Base-by-base conservation (phyloP, 1,140 invertebrate genomes). In the Drosophila trapezifrons region DNA sequence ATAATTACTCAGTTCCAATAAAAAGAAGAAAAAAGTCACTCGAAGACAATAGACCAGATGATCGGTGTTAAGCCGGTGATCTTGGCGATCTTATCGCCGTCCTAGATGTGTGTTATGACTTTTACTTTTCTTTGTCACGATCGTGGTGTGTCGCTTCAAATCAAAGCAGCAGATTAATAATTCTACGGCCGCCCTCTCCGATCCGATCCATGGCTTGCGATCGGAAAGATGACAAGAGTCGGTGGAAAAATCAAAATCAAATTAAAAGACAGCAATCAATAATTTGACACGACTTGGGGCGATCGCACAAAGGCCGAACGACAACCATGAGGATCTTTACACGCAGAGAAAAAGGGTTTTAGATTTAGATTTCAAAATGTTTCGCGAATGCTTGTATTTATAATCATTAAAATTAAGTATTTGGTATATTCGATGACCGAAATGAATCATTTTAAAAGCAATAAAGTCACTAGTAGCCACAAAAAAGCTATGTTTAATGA, bases 101-200 rank as follows among this genome's bases (percentile, higher is more conserved):
- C 57, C 64, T 69, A 60, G 66, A 52, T 71, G 72, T 84, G 76
- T 89, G 84, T 84, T 87, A 75, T 89, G 84, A 89, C 84, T 89
- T 84, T 89, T 89, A 89, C 84, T 89, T 89, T 89, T 89, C 80
- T 89, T 85, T 83, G 76, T 78, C 65, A 67, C 73, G 74, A 77
- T 77, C 74, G 35, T 40, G 55, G 58, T 49, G 78, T 75, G 82
- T 75, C 76, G 84, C 80, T 52, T 59, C 73, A 72, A 84, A 78
- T 90, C 85, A 89, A 89, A 89, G 85, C 65, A 90, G 78, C 77
- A 78, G 79, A 72, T 72, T 72, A 72, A 72, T 72, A 72, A 72
- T 72, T 58, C 67, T 60, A 27, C 35, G 15, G 35, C 37, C 65
- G 51, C n/a, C 29, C 20, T 60, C 35, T 18, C 40, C 37, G 17